A percentile compares a stretch with the other conserved stretches of the same genome.
These are phyloP conservation scores for Myiotriccus ornatus DNA, from an alignment of 2,797 vertebrate species.

Conservation along the genomic window DNA sequence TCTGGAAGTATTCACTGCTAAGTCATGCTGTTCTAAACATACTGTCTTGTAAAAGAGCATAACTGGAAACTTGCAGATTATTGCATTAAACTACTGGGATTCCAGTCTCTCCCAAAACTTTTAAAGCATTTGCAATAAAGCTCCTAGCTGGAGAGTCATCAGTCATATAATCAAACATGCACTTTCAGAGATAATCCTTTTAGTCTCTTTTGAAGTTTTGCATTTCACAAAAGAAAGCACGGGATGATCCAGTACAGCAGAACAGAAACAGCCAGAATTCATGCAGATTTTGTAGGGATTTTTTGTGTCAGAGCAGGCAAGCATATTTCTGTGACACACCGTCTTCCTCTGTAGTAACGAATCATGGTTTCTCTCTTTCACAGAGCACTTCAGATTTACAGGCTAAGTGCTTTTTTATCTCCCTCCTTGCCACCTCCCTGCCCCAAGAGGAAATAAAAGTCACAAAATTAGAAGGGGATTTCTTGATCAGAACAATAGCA, in stretches of 20 bases:
- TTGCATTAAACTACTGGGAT: background rate
- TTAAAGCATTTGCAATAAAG: constrained; percentile 1
- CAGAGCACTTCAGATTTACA: background rate
- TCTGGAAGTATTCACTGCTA: background rate
- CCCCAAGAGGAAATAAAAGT: background rate
- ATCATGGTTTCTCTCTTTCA: background rate
- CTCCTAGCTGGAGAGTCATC: background rate
- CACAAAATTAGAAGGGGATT: background rate
- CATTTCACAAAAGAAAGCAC: background rate
- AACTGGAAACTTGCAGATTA: background rate
- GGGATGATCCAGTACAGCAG: background rate
- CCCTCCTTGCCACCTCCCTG: accelerated
- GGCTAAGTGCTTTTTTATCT: background rate
- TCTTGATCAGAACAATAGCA: background rate
- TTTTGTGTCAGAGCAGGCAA: background rate
- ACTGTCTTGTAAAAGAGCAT: background rate
- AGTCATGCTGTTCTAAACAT: background rate
- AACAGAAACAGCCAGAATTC: background rate
- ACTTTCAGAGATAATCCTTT: constrained; percentile 5
- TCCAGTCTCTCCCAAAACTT: background rate
- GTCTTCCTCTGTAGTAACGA: background rate
- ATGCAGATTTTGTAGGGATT: background rate
- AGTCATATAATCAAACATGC: background rate
- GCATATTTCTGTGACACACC: background rate
- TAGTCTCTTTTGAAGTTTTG: background rate